A percentile compares a stretch with the other conserved stretches of the same genome.
These are phyloP conservation scores for Zootermopsis nevadensis DNA, from an alignment of 2,888 invertebrate species.

Conservation along the genomic window DNA sequence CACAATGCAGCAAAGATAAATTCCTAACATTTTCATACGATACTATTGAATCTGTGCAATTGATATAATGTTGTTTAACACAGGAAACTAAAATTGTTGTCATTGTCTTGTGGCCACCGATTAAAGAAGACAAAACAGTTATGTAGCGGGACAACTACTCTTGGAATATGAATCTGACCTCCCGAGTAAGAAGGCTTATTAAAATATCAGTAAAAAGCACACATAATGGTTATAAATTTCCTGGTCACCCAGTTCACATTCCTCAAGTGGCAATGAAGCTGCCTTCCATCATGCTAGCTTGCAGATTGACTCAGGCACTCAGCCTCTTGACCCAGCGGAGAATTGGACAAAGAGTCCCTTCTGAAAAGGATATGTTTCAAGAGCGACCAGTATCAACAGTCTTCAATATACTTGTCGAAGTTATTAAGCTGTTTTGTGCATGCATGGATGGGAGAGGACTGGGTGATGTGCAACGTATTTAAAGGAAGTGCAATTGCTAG, in stretches of 20 bases:
- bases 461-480: not conserved
- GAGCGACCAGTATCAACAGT: not conserved
- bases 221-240: not conserved
- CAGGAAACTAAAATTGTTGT: no score
- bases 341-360: not conserved
- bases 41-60: no score
- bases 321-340: constrained; percentile 22
- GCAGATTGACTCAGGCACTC: constrained; percentile 19
- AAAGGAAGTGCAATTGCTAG: no score
- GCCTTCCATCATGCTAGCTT: constrained; percentile 28
- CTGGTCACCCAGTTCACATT: constrained; percentile 26
- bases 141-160: no score
- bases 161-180: no score
- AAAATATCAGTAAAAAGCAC: no score
- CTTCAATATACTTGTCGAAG: not conserved
- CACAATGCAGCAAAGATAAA: no score
- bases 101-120: no score
- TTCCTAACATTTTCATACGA: no score
- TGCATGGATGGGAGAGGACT: not conserved
- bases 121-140: no score
- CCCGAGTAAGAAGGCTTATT: no score
- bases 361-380: constrained; percentile 7
- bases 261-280: not conserved
- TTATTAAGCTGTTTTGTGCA: not conserved
- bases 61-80: no score